phyloP scores from a whole-genome alignment of 2,888 invertebrate genomes.

The Amblyteles armatorius region DNA sequence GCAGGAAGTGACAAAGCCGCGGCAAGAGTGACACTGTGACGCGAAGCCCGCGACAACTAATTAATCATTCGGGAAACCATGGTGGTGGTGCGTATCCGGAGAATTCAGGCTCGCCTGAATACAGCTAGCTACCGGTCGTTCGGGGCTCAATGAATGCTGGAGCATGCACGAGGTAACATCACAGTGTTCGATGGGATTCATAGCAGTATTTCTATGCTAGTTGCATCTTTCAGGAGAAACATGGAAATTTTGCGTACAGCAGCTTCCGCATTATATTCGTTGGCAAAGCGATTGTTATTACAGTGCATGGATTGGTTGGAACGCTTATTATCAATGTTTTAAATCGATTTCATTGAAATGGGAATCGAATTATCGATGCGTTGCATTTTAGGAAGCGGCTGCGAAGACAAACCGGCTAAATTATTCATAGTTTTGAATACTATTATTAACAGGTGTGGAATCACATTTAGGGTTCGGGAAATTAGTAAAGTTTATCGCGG shows the following conservation, averaged over 20 bases:
- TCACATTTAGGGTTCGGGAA: no score
- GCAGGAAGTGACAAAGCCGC: slow-evolving; percentile 84
- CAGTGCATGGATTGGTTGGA: not conserved
- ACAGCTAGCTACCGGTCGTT: slow-evolving; percentile 39
- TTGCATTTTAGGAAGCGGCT: not conserved
- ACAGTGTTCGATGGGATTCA: not conserved
- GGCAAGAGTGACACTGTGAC: slow-evolving; percentile 84
- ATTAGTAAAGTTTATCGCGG: no score
- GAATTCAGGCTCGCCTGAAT: slow-evolving; percentile 1
- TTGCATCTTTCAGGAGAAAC: not conserved
- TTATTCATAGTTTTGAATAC: not conserved
- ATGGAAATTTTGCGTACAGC: not conserved
- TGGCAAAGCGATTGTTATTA: not conserved
- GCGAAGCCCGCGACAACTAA: slow-evolving; percentile 84
- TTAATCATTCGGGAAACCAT: slow-evolving; percentile 82
- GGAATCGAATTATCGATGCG: not conserved
- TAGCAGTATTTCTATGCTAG: slow-evolving; percentile 18
- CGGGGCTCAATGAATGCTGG: slow-evolving; percentile 78
- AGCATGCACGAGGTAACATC: slow-evolving; percentile 72
- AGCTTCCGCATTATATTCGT: not conserved
- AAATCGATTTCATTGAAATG: slow-evolving; percentile 22
- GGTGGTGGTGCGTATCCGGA: slow-evolving; percentile 39
- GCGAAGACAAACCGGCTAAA: not conserved
- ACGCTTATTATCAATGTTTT: not conserved
- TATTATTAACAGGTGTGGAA: not conserved